phyloP scores from a whole-genome alignment of 2,113 vertebrate species.

The Macquaria ambigua region DNA sequence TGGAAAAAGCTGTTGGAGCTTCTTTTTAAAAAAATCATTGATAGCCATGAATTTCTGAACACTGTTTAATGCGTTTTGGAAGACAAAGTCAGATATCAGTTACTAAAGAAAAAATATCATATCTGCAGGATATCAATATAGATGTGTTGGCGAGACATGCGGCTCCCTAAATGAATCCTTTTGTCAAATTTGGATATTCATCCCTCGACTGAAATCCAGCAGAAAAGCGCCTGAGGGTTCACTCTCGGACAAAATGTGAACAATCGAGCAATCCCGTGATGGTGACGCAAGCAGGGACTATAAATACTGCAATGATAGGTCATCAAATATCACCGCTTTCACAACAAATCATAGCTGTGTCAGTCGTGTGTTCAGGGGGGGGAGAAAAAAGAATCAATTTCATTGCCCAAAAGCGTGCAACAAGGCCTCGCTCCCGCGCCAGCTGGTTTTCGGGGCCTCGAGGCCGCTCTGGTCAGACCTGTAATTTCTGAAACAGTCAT shows the following conservation, averaged over 20 bases:
- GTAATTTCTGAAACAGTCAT: conserved; percentile 81
- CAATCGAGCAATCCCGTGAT: conserved; percentile 54
- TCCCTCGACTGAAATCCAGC: neutral
- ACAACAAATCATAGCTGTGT: conserved; percentile 78
- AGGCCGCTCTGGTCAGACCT: conserved; percentile 77
- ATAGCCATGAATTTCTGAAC: conserved; percentile 53
- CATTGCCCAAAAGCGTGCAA: conserved; percentile 76
- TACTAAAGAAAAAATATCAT: conserved; percentile 16
- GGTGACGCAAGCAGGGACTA: conserved; percentile 73
- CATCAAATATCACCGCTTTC: conserved; percentile 79
- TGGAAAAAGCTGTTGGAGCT: conserved; percentile 62
- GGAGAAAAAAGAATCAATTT: conserved; percentile 53
- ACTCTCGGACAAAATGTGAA: conserved; percentile 57
- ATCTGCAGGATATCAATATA: conserved; percentile 30
- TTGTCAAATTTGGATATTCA: conserved; percentile 39
- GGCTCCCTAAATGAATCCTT: conserved; percentile 39
- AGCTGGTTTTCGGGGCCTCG: conserved; percentile 76
- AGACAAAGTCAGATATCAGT: conserved; percentile 46
- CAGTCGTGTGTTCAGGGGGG: conserved; percentile 45
- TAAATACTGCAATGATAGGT: conserved; percentile 78
- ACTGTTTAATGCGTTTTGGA: conserved; percentile 51
- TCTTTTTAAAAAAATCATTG: conserved; percentile 12
- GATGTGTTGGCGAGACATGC: neutral
- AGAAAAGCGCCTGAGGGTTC: conserved; percentile 25
- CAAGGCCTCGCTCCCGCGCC: conserved; percentile 63